These are phyloP conservation scores for Microctonus aethiopoides DNA, from an alignment of 2,888 invertebrate species.

Conservation along the genomic window DNA sequence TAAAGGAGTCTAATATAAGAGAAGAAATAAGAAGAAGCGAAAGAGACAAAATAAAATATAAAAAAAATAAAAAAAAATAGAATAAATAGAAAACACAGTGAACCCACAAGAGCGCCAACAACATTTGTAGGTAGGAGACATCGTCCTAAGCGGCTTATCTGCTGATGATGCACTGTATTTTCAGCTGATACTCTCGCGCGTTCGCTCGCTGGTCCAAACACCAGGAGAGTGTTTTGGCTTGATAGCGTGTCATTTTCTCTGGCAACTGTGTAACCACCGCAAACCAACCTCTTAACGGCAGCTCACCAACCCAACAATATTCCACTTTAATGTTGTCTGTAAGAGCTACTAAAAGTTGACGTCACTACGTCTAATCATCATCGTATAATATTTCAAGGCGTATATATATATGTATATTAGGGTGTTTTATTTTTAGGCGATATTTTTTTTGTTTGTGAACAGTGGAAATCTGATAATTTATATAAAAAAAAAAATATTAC, in stretches of 20 bases:
- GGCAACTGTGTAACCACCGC: conserved; percentile 19
- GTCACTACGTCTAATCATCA: conserved; percentile 2
- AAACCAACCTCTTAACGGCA: conserved; percentile 12
- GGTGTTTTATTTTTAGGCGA: background rate
- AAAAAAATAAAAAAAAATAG: background rate
- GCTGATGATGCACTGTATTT: conserved; percentile 63
- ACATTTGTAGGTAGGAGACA: conserved; percentile 52
- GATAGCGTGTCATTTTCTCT: conserved; percentile 59
- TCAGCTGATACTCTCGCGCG: conserved; percentile 48
- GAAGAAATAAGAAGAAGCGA: conserved; percentile 23
- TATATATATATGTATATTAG: background rate
- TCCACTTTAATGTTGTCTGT: conserved; percentile 12
- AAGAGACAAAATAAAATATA: conserved; percentile 18
- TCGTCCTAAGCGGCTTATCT: conserved; percentile 62
- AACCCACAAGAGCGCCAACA: conserved; percentile 37
- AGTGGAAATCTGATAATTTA: too few species aligned
- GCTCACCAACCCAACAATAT: conserved; percentile 11
- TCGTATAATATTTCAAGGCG: background rate
- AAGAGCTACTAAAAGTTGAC: conserved; percentile 1
- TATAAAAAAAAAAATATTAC: too few species aligned
- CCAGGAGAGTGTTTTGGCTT: conserved; percentile 56
- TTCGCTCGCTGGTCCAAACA: conserved; percentile 29
- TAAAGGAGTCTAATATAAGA: background rate
- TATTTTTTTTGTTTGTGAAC: background rate
- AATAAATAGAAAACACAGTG: conserved; percentile 25